phyloP scores from a whole-genome alignment of 2,113 vertebrate species.

The Rhinolophus sinicus region DNA sequence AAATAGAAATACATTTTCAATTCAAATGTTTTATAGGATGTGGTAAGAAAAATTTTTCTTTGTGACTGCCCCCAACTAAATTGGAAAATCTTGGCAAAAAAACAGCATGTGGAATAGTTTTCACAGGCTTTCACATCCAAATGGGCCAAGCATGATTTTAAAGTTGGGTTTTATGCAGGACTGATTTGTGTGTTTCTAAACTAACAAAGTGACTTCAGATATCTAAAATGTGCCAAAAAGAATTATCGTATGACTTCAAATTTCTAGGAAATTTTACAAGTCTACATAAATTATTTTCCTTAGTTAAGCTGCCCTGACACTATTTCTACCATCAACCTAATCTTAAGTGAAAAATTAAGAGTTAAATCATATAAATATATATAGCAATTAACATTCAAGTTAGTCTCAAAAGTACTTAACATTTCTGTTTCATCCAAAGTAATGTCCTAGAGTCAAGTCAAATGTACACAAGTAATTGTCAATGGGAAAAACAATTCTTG shows the following conservation, averaged over 20 bases:
- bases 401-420: conserved; percentile 10
- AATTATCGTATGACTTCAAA: conserved; percentile 21
- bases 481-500: neutral
- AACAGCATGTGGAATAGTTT: conserved; percentile 30
- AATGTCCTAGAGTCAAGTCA: neutral
- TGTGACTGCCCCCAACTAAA: neutral
- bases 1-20: neutral
- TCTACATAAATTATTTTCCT: conserved; percentile 27
- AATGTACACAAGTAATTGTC: neutral
- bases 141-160: neutral
- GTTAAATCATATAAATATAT: neutral
- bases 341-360: neutral
- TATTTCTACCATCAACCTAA: conserved; percentile 30
- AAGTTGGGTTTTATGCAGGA: neutral
- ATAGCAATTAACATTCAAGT: neutral
- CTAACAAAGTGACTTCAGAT: neutral
- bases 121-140: conserved; percentile 25
- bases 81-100: neutral
- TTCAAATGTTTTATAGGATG: conserved; percentile 13
- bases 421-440: conserved; percentile 42
- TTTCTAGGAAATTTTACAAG: neutral
- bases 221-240: neutral
- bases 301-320: neutral
- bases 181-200: conserved; percentile 23
- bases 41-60: conserved; percentile 8